Percentiles rank a stretch among this genome's conserved stretches.
Evolutionary conservation across 2,797 vertebrate genomes (phyloP).

Genomic region (Ara ararauna): DNA sequence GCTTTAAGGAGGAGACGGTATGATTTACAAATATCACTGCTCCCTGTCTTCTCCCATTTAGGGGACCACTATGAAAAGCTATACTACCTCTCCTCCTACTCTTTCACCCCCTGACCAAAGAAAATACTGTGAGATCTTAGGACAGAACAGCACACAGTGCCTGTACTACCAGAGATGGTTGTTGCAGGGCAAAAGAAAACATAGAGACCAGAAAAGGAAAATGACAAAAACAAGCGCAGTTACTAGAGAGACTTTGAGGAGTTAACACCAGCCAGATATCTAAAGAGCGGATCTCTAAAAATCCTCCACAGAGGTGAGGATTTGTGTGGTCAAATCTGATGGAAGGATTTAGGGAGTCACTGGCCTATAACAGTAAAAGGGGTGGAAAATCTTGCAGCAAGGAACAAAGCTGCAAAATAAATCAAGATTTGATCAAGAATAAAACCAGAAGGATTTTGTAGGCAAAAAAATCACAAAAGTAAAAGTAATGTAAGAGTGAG

Average conservation of each 20-base stretch:
- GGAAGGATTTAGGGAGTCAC: conserved; percentile 20
- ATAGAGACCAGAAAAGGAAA: background rate
- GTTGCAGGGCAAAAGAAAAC: background rate
- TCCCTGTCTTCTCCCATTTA: background rate
- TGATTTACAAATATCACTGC: background rate
- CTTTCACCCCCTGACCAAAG: background rate
- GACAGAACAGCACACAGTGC: background rate
- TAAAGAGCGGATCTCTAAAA: background rate
- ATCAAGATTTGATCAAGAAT: conserved; percentile 34
- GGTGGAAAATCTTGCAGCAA: background rate
- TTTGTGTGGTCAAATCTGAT: conserved; percentile 30
- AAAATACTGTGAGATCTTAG: background rate
- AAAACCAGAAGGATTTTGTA: conserved; percentile 12
- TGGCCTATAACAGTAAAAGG: background rate
- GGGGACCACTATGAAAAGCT: background rate
- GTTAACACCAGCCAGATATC: background rate
- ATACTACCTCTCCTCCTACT: background rate
- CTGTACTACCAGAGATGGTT: background rate
- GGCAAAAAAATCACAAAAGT: background rate
- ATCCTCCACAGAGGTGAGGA: background rate
- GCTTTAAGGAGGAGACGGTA: background rate
- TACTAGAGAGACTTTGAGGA: background rate
- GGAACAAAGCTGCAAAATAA: conserved; percentile 42
- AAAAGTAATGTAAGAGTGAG: background rate
- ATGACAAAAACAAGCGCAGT: background rate